Evolutionary conservation across 2,113 vertebrate genomes (phyloP).

Genomic region (Ptyas mucosa): DNA sequence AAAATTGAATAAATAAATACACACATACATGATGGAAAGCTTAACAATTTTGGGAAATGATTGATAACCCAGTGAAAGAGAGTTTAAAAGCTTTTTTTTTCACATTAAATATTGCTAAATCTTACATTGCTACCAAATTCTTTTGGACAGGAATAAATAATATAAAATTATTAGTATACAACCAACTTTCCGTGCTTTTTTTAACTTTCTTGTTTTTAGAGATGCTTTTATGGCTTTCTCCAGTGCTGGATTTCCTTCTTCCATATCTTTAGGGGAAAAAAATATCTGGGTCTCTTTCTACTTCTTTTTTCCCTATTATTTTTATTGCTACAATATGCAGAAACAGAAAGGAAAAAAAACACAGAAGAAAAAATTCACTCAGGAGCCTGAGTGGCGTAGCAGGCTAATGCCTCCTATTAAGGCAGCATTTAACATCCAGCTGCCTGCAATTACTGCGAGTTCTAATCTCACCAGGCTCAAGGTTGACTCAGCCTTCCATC

Average conservation of each 20-base stretch:
- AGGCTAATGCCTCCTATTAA: too few species aligned
- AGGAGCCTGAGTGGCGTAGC: too few species aligned
- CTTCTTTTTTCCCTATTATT: neutral
- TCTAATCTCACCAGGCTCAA: too few species aligned
- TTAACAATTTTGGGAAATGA: neutral
- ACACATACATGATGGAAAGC: neutral
- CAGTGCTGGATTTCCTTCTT: neutral
- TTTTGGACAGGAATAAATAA: fast-evolving
- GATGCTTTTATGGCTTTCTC: neutral
- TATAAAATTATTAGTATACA: neutral
- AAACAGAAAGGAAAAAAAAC: neutral
- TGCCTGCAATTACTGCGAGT: too few species aligned
- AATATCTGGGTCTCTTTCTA: neutral
- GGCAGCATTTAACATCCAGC: too few species aligned
- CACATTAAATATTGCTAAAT: neutral
- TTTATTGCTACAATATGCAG: neutral
- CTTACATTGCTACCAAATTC: neutral
- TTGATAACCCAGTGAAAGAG: neutral
- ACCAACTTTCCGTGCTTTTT: neutral
- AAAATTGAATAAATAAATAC: neutral
- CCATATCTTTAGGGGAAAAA: neutral
- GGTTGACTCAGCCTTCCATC: too few species aligned
- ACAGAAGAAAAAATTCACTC: neutral
- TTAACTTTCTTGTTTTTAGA: neutral
- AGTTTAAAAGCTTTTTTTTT: neutral